phyloP scores from a whole-genome alignment of 2,113 vertebrate species.

The Crotalus horridus region DNA sequence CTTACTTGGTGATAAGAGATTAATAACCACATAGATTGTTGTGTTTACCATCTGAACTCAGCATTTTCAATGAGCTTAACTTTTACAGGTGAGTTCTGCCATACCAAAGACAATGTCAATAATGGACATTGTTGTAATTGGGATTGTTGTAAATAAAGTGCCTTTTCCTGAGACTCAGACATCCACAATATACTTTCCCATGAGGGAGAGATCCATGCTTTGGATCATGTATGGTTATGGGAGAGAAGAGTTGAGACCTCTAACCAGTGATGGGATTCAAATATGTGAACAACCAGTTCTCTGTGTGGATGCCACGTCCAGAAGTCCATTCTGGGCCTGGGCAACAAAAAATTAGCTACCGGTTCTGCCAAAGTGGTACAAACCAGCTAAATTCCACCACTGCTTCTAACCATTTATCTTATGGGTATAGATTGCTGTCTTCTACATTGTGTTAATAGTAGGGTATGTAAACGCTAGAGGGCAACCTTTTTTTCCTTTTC shows the following conservation, averaged over 20 bases:
- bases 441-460: background rate
- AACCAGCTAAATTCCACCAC: no score
- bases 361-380: no score
- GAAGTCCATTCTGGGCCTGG: no score
- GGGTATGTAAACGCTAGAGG: background rate
- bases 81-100: background rate
- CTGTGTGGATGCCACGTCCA: no score
- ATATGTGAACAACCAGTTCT: no score
- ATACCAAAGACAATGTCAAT: background rate
- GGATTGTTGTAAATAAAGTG: background rate
- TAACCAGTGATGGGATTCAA: background rate
- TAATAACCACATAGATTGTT: background rate
- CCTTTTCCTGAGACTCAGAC: background rate
- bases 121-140: background rate
- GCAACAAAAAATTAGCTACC: no score
- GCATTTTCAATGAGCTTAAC: background rate
- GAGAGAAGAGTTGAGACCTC: background rate
- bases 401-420: background rate
- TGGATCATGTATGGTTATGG: background rate
- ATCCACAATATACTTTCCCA: background rate
- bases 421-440: background rate
- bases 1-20: background rate
- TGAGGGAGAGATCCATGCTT: background rate
- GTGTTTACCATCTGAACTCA: background rate
- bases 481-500: background rate